phyloP scores from a whole-genome alignment of 2,113 vertebrate genomes.

The Phrynocephalus versicolor region DNA sequence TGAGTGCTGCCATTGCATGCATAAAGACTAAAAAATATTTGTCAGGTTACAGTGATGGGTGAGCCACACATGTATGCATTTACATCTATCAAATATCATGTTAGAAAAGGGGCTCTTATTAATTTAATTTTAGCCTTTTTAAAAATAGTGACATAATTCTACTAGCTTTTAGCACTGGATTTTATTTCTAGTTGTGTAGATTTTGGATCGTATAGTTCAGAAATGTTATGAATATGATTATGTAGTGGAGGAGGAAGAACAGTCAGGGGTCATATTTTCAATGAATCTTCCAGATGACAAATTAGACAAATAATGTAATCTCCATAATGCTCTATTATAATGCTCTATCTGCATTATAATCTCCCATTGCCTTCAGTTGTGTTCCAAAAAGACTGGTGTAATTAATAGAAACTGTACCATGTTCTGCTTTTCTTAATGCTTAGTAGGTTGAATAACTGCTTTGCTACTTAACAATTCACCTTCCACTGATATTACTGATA shows the following conservation, averaged over 20 bases:
- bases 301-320: background rate
- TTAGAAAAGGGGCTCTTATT: background rate
- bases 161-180: background rate
- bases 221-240: conserved; percentile 22
- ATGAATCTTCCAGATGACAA: background rate
- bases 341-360: fast-evolving
- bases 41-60: background rate
- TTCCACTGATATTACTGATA: background rate
- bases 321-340: too few relatives aligned
- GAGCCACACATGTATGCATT: background rate
- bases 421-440: background rate
- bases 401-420: background rate
- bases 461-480: conserved; percentile 11
- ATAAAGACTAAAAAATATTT: background rate
- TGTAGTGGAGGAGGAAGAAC: background rate
- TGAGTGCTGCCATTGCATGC: background rate
- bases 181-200: conserved; percentile 10
- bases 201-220: conserved; percentile 14
- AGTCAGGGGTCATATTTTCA: background rate
- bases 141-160: background rate
- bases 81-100: background rate
- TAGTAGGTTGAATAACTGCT: background rate
- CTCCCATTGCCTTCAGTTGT: background rate
- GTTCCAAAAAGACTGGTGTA: background rate
- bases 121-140: conserved; percentile 18